A percentile compares a stretch with the other conserved stretches of the same genome.
These are phyloP conservation scores for Campoplex nolae DNA, from an alignment of 2,888 invertebrate genomes.

Conservation along the genomic window DNA sequence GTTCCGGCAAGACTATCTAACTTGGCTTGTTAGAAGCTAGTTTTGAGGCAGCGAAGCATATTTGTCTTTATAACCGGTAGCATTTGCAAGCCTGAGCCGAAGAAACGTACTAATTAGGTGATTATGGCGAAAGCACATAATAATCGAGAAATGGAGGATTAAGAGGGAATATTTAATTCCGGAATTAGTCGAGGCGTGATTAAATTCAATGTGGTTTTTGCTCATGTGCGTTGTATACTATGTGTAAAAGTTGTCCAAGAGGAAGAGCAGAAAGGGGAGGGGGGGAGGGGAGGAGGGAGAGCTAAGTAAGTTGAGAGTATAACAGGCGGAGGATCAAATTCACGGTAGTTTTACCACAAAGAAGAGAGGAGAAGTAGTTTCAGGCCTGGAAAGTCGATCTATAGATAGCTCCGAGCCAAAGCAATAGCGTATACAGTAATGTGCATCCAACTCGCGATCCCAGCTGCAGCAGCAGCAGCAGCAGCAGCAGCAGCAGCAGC, in stretches of 20 bases:
- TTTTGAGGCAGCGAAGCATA: too few relatives aligned
- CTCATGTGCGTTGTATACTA: not conserved
- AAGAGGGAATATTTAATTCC: not conserved
- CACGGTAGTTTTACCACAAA: slow-evolving; percentile 25
- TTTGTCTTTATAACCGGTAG: too few relatives aligned
- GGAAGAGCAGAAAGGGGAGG: not conserved
- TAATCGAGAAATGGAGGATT: not conserved
- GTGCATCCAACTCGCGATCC: slow-evolving; percentile 31
- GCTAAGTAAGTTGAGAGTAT: slow-evolving; percentile 31
- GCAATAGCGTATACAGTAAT: slow-evolving; percentile 22
- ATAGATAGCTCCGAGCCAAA: not conserved
- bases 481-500: not conserved
- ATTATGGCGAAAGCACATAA: not conserved
- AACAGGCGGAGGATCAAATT: slow-evolving; percentile 43
- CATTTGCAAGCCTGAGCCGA: not conserved
- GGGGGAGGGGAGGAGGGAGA: not conserved
- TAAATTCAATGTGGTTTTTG: slow-evolving; percentile 3
- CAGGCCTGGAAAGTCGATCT: slow-evolving; percentile 10
- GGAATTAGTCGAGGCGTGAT: not conserved
- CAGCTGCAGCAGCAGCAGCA: slow-evolving; percentile 39
- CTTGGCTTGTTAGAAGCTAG: too few relatives aligned
- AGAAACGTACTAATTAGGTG: not conserved
- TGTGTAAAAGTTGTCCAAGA: not conserved
- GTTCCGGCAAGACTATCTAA: too few relatives aligned
- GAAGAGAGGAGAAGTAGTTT: slow-evolving; percentile 22